These are phyloP conservation scores for Ichneumoninae sp. DNA, from an alignment of 2,888 invertebrate species.

Conservation along the genomic window DNA sequence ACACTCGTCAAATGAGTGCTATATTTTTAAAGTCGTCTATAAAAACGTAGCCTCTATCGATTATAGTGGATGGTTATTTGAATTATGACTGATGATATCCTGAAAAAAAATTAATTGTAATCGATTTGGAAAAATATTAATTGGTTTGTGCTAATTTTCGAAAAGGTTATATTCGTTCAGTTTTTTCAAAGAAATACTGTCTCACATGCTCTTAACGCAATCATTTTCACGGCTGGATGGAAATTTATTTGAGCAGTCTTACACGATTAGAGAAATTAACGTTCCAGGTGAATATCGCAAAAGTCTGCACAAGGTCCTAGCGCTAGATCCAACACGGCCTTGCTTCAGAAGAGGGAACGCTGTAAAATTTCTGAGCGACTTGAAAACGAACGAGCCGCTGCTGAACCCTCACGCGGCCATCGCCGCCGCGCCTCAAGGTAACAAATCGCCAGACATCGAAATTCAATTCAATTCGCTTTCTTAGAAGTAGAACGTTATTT, in stretches of 20 bases:
- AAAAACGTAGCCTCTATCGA: too few species aligned
- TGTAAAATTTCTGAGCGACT: constrained; percentile 86
- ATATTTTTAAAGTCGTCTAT: too few species aligned
- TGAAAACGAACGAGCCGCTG: constrained; percentile 85
- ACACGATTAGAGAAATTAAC: background rate
- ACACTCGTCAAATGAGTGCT: too few species aligned
- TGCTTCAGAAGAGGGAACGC: constrained; percentile 91
- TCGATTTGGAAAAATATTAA: too few species aligned
- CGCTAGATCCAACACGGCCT: constrained; percentile 89
- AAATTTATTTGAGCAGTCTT: background rate
- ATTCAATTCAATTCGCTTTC: constrained; percentile 46
- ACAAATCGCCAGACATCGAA: constrained; percentile 66
- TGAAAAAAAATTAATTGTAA: too few species aligned
- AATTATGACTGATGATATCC: too few species aligned
- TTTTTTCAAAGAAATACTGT: too few species aligned
- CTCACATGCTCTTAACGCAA: too few species aligned
- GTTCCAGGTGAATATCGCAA: constrained; percentile 88
- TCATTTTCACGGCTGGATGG: too few species aligned
- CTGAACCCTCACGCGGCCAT: constrained; percentile 91
- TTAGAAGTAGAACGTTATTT: constrained; percentile 15
- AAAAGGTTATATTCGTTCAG: too few species aligned
- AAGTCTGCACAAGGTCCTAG: constrained; percentile 90
- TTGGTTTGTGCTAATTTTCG: too few species aligned
- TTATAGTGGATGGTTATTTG: too few species aligned
- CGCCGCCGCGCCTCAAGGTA: constrained; percentile 73